Evolutionary conservation across 2,888 invertebrate genomes (phyloP).

Genomic region (Drosophila sordidapex): DNA sequence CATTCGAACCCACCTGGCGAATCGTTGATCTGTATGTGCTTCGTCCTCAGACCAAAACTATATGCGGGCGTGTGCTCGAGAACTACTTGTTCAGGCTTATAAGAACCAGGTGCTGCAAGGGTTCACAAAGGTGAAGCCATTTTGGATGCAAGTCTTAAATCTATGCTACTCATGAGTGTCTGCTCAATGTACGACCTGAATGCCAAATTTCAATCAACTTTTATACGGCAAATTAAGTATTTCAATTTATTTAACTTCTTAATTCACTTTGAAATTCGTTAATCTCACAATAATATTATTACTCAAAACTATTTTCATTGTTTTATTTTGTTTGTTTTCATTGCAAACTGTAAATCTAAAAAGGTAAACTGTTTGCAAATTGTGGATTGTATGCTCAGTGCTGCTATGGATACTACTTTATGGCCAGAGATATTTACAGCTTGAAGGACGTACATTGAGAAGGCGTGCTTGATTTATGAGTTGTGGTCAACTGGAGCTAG

Average conservation of each 20-base stretch:
- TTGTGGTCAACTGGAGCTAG: background rate
- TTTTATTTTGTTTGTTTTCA: too few relatives aligned
- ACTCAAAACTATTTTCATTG: background rate
- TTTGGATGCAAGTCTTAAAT: slow-evolving; percentile 3
- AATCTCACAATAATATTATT: background rate
- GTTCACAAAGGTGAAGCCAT: background rate
- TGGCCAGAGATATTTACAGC: background rate
- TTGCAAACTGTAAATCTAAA: background rate
- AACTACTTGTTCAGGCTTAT: slow-evolving; percentile 86
- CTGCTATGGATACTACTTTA: background rate
- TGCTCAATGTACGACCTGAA: background rate
- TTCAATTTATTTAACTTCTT: background rate
- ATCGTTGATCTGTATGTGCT: slow-evolving; percentile 87
- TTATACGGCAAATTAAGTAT: background rate
- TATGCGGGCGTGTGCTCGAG: slow-evolving; percentile 88
- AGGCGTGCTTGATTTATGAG: background rate
- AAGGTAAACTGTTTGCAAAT: background rate
- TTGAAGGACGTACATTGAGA: slow-evolving; percentile 5
- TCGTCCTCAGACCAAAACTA: slow-evolving; percentile 90
- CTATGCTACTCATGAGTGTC: background rate
- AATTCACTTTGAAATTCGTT: background rate
- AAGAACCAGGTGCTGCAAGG: slow-evolving; percentile 86
- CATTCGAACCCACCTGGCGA: slow-evolving; percentile 84
- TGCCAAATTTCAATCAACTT: background rate
- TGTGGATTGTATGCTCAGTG: background rate